Base-by-base conservation (phyloP, 1,140 invertebrate species). In the Apis florea region DNA sequence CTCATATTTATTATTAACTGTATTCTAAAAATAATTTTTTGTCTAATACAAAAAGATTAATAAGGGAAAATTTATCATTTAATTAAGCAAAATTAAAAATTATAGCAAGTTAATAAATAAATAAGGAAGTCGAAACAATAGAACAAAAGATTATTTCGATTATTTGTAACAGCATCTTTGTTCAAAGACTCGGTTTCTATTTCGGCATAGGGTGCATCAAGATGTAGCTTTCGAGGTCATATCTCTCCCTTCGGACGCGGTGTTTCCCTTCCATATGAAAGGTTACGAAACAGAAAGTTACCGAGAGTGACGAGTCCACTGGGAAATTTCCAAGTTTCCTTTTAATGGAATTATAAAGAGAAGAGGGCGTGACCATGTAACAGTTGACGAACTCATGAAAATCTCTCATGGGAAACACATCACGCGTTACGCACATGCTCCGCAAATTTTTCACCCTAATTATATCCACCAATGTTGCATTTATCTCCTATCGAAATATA, bases 261-360 rank as follows among this genome's bases (percentile, higher is more conserved):
- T 63, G 71, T 70, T 69, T 76, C 64, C 54, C 26, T n/a, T 13
- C 58, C 59, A 74, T 73, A 66, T 66, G 83, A 77, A 59, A 87
- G 77, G 61, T 79, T 80, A 69, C 84, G 86, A 88, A 88, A 88
- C 87, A 83, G 87, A 88, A 88, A 88, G 87, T 88, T 88, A 73
- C 87, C 81, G 80, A 82, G 87, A 89, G 87, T 89, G 88, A 89
- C 87, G 88, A 89, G 88, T 89, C 88, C 72, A 83, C 53, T 31
- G 88, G 88, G 87, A 89, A 89, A 89, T 89, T 85, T 89, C 83
- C 83, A 86, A 89, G 88, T 89, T 89, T 89, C 83, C 85, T 88
- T 85, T 89, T 89, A 89, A 89, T 89, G 87, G 87, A 89, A 89
- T 89, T 89, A 87, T 87, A 89, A 89, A 89, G 88, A 89, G 88